Conservation (phyloP, 2,797 vertebrate species). For the Chaunax sp. region DNA sequence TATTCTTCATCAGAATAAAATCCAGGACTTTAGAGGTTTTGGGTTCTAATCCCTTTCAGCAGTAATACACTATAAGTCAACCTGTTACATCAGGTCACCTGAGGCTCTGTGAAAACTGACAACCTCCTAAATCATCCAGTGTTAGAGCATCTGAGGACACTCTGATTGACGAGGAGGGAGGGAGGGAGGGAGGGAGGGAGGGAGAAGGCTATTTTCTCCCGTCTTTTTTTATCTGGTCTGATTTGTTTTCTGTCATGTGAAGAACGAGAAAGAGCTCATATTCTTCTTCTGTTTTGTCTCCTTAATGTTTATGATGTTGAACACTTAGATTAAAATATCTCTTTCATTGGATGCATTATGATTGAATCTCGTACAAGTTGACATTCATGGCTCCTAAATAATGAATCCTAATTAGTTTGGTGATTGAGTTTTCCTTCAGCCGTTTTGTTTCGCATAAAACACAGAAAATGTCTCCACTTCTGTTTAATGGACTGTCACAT, state of each 20-base stretch:
- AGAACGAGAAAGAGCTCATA: constrained; percentile 5
- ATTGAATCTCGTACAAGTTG: background rate
- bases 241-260: constrained; percentile 32
- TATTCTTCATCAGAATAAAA: background rate
- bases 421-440: background rate
- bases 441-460: no score
- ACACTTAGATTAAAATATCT: background rate
- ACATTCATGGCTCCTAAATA: background rate
- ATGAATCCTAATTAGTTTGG: background rate
- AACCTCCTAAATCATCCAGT: background rate
- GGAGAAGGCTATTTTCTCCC: constrained; percentile 39
- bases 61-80: background rate
- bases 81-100: constrained; percentile 17
- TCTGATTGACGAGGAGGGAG: constrained; percentile 33
- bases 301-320: background rate
- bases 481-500: no score
- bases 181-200: constrained; percentile 7
- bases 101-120: background rate
- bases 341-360: background rate
- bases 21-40: background rate
- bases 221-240: constrained; percentile 47
- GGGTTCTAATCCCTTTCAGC: background rate
- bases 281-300: background rate
- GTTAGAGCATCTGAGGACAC: constrained; percentile 38
- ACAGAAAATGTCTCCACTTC: no score